phyloP scores from a whole-genome alignment of 2,113 vertebrate species.

The Pterocles orientalis region DNA sequence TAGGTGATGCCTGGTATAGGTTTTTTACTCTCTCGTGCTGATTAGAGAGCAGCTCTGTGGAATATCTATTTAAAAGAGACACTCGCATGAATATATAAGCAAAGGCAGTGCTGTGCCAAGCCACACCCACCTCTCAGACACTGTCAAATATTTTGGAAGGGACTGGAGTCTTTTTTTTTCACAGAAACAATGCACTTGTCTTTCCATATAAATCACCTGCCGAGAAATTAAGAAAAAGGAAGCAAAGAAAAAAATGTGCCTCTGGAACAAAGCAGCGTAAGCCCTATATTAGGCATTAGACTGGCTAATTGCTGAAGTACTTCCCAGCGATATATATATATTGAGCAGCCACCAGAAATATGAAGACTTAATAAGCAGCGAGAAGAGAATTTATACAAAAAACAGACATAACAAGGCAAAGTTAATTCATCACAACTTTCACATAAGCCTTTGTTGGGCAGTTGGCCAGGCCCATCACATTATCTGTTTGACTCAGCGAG shows the following conservation, averaged over 20 bases:
- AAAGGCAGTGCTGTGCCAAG: not conserved
- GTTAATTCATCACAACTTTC: conserved; percentile 83
- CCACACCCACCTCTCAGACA: not conserved
- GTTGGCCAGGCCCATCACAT: conserved; percentile 79
- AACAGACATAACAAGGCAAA: conserved; percentile 72
- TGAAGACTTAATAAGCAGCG: conserved; percentile 60
- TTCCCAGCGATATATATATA: conserved; percentile 2
- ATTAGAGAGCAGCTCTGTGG: not conserved
- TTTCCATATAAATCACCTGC: conserved; percentile 13
- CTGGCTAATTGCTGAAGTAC: conserved; percentile 50
- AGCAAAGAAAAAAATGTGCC: not conserved
- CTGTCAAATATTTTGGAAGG: conserved; percentile 22
- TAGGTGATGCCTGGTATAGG: not conserved
- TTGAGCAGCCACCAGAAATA: conserved; percentile 61
- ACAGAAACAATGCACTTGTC: not conserved
- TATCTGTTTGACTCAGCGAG: conserved; percentile 86
- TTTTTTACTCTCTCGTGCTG: not conserved
- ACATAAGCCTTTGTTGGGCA: conserved; percentile 78
- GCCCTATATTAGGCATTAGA: not conserved
- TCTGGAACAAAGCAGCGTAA: not conserved
- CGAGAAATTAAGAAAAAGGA: conserved; percentile 12
- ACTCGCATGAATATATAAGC: not conserved
- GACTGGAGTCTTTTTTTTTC: not conserved
- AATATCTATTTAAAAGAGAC: not conserved
- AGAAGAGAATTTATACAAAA: conserved; percentile 62